A percentile compares a stretch with the other conserved stretches of the same genome.
phyloP scores from a whole-genome alignment of 2,888 invertebrate species.

The Acleris cristana region DNA sequence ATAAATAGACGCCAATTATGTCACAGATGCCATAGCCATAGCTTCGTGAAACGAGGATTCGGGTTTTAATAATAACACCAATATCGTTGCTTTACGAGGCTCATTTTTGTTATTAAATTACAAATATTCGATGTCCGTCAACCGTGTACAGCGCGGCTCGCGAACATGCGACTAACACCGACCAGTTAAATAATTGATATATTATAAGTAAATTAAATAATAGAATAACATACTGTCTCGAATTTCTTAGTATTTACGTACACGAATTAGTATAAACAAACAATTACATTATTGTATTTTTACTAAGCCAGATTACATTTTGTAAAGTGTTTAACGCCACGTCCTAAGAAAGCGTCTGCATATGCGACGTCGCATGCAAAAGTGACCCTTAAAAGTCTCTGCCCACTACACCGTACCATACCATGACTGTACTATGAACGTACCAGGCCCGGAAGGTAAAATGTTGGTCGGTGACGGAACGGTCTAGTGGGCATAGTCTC shows the following conservation, averaged over 20 bases:
- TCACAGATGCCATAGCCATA: too few species aligned
- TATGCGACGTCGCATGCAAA: conserved; percentile 8
- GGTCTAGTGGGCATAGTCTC: too few species aligned
- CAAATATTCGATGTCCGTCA: background rate
- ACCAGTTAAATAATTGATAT: background rate
- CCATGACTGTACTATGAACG: too few species aligned
- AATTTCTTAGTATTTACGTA: conserved; percentile 16
- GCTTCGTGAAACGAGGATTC: too few species aligned
- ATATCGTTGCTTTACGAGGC: conserved; percentile 9
- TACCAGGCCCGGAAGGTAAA: too few species aligned
- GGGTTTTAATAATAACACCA: background rate
- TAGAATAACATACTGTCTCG: conserved; percentile 24
- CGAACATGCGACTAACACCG: background rate
- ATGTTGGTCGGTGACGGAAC: too few species aligned
- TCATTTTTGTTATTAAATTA: background rate
- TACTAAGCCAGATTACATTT: background rate
- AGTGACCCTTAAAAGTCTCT: too few species aligned
- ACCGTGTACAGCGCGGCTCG: background rate
- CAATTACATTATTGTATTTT: background rate
- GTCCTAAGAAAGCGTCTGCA: background rate
- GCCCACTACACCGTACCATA: too few species aligned
- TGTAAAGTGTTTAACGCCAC: background rate
- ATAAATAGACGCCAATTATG: too few species aligned
- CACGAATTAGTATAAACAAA: conserved; percentile 21
- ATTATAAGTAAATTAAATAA: conserved; percentile 9